Conservation (phyloP, 2,888 invertebrate species). For the Epirrhoe alternata region DNA sequence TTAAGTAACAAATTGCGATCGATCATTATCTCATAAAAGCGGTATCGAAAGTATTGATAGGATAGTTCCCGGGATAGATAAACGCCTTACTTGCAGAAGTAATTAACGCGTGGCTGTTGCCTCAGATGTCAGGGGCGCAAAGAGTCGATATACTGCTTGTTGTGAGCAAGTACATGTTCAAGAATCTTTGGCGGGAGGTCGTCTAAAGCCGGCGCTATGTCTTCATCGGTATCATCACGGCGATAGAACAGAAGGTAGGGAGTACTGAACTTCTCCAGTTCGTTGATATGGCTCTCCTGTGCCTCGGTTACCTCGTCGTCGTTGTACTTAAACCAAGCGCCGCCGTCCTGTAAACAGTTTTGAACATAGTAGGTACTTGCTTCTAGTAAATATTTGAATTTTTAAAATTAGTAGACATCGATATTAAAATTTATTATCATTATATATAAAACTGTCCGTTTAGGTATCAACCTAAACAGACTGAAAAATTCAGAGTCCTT, state of each 20-base stretch:
- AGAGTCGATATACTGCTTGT: constrained; percentile 67
- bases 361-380: too few relatives aligned
- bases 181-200: constrained; percentile 66
- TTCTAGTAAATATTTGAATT: too few relatives aligned
- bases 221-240: constrained; percentile 75
- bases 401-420: too few relatives aligned
- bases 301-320: constrained; percentile 89
- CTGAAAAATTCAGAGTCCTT: too few relatives aligned
- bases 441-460: too few relatives aligned
- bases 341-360: constrained; percentile 70
- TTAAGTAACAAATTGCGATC: too few relatives aligned
- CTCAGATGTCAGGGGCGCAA: constrained; percentile 61
- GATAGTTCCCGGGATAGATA: background rate
- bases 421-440: too few relatives aligned
- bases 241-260: constrained; percentile 93
- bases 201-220: constrained; percentile 58
- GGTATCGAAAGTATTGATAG: background rate
- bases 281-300: constrained; percentile 86
- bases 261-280: constrained; percentile 89
- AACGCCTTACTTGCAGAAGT: background rate
- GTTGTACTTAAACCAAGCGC: constrained; percentile 92
- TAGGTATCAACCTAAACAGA: too few relatives aligned
- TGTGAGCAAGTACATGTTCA: constrained; percentile 64
- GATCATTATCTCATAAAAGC: background rate
- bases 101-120: constrained; percentile 18